phyloP scores from a whole-genome alignment of 2,113 vertebrate species.

The Lagopus leucura region DNA sequence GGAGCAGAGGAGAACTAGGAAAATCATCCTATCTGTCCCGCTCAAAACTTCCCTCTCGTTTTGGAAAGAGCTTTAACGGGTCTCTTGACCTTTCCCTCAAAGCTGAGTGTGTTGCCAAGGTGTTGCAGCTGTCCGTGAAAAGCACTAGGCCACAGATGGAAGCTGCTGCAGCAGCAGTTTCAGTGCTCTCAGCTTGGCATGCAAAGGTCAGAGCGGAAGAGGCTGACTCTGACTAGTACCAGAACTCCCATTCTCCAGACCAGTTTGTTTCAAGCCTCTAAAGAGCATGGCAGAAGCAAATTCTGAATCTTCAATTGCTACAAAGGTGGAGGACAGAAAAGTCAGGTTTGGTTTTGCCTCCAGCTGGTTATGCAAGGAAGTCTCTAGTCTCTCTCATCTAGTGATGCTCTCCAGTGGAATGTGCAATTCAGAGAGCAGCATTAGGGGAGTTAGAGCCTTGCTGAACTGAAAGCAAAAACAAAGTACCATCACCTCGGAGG shows the following conservation, averaged over 20 bases:
- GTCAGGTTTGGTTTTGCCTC: background rate
- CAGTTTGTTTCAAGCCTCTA: background rate
- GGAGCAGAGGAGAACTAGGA: background rate
- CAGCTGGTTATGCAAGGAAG: background rate
- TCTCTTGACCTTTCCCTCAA: background rate
- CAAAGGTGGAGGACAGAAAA: background rate
- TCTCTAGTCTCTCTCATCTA: background rate
- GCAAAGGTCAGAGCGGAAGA: background rate
- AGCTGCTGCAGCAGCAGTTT: background rate
- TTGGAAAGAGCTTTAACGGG: background rate
- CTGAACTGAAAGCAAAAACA: background rate
- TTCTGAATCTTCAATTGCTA: background rate
- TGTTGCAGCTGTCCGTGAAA: background rate
- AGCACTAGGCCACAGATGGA: background rate
- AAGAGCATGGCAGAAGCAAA: background rate
- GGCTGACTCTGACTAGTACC: background rate
- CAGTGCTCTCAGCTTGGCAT: accelerated
- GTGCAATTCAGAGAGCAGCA: background rate
- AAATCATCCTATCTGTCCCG: background rate
- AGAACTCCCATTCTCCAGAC: background rate
- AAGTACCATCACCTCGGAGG: background rate
- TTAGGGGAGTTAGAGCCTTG: background rate
- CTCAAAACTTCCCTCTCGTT: background rate
- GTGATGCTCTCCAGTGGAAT: background rate
- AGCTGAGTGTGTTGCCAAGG: background rate